Base-by-base conservation (phyloP, 1,140 invertebrate species). In the Conus ventricosus region DNA sequence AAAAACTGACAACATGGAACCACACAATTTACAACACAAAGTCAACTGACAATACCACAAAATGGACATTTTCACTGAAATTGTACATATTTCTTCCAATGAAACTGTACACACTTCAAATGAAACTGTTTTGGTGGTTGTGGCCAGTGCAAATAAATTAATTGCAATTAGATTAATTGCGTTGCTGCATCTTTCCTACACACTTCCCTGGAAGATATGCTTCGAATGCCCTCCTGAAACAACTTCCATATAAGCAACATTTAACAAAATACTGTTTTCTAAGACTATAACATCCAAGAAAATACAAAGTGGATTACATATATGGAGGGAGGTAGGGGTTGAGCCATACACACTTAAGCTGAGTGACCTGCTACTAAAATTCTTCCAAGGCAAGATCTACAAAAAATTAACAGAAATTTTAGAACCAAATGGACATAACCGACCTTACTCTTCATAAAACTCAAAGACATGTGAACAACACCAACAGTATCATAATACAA, bases 81-180 rank as follows among this genome's bases (percentile, higher is more conserved):
- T 23, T 71, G 67, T 71, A 71, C 67, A 71, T 20, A 71, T n/a
- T 20, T 71, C 67, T 20, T 71, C 67, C 6, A n/a, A 11, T 71
- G 67, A 71, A 71, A 71, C 20, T 71, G 67, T 23, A 71, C 67
- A 71, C 67, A 23, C 20, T 71, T 60, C 57, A 60, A 60, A 60
- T 60, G 23, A 71, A 71, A 71, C 20, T 71, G 23, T 71, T 13
- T 71, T 71, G 67, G 67, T 71, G 67, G 67, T 71, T 71, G 67
- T 71, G 67, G 67, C 67, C 67, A 71, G 67, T 20, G 23, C 67
- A 71, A 71, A 71, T 71, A 71, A 71, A 71, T 71, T 71, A 63
- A 1, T 20, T 11, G 60, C 60, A 63, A 63, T 63, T 39, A 39
- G 39, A 39, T 39, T 25, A 78, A 78, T 78, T 78, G 39, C 39